Percentiles rank a stretch among this genome's conserved stretches.
Evolutionary conservation across 2,113 vertebrate genomes (phyloP).

Genomic region (Grantiella picta): DNA sequence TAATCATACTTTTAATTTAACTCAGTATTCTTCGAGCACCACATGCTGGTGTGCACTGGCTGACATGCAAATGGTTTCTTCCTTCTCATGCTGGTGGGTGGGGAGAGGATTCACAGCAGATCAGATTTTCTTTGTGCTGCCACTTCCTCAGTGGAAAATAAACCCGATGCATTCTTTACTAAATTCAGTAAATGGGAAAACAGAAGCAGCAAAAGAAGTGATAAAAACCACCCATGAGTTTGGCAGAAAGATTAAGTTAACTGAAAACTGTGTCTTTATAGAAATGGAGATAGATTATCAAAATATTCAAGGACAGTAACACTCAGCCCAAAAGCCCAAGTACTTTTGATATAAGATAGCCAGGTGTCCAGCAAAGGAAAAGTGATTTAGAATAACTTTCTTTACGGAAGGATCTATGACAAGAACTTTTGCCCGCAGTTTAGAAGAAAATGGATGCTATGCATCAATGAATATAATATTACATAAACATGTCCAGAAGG

Average conservation of each 20-base stretch:
- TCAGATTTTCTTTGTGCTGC: not conserved
- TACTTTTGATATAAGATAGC: not conserved
- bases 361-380: not conserved
- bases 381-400: not conserved
- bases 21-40: not conserved
- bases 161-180: not conserved
- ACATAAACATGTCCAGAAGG: not conserved
- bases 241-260: constrained; percentile 12
- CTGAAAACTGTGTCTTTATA: not conserved
- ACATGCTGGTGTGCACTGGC: not conserved
- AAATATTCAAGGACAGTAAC: not conserved
- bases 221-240: not conserved
- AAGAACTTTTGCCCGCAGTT: not conserved
- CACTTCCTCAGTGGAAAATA: not conserved
- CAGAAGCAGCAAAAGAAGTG: not conserved
- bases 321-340: not conserved
- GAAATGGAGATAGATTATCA: not conserved
- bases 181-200: not conserved
- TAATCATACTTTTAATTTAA: not conserved
- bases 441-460: not conserved
- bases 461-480: not conserved
- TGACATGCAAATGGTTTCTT: not conserved
- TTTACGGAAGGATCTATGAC: not conserved
- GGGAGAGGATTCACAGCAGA: not conserved
- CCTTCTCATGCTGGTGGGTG: not conserved